Evolutionary conservation across 1,140 invertebrate species (phyloP), one percentile per base, ranked within the genome.

Genomic region (Wiebesia pumilae): DNA sequence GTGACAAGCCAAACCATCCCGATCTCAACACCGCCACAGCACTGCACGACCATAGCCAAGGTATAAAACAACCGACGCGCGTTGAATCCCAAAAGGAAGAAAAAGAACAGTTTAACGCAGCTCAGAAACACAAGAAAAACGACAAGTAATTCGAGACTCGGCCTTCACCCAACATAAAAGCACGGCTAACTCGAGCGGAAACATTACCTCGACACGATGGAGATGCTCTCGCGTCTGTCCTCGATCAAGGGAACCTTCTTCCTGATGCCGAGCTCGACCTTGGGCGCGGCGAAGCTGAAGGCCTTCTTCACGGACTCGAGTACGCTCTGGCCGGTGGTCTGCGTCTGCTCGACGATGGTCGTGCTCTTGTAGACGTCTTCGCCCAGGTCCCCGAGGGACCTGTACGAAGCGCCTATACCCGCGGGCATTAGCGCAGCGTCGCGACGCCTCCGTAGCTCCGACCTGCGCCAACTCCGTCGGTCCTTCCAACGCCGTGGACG

Each of bases 351-450:
- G 81, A 94, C 93, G 89, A 95, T 94, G 62, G 95, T 96, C 35
- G 95, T 96, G 89, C 95, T 94, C 90, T 95, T 95, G 94, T 96
- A 96, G 81, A 95, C 95, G 92, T 95, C 94, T 92, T 95, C 95
- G 90, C 93, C 93, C 91, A 94, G 91, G 90, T 94, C 95, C 81
- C 94, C 93, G 90, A 96, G 93, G 88, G 95, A 95, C 90, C 94
- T 95, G 94, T 96, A 96, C 90, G 95, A 95, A 90, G 95, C 94
- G 89, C 95, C 94, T 90, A 95, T 94, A 93, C 95, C 94, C 91
- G 94, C 93, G 89, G 95, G 95, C 95, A 95, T 95, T 51, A 38
- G 35, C 62, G 73, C 65, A 35, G 83, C 81, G 62, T 85, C 77
- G 19, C 73, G 83, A 24, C 81, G 80, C 77, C 81, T 83, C 16